Conservation (phyloP, 2,797 vertebrate species). For the Sebastes diploproa region DNA sequence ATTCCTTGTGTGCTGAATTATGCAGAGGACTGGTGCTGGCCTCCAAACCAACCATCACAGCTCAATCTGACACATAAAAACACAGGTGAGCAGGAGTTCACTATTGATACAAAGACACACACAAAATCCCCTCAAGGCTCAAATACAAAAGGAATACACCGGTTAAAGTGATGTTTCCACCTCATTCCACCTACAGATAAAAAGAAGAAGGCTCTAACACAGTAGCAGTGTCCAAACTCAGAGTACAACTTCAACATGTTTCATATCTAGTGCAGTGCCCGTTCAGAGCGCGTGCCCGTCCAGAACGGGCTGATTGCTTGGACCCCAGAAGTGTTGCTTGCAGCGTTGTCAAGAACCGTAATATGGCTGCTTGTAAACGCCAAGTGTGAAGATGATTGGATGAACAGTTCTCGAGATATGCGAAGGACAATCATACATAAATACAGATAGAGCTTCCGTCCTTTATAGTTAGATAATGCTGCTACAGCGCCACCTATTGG, state of each 20-base stretch:
- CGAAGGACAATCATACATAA: no score
- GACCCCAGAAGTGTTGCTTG: no score
- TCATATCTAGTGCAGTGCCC: no score
- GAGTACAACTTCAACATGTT: neutral
- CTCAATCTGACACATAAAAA: slow-evolving; percentile 49
- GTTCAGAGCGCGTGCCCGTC: no score
- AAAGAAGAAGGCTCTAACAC: neutral
- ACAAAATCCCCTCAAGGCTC: neutral
- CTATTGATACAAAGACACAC: neutral
- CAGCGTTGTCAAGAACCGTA: no score
- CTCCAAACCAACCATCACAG: slow-evolving; percentile 38
- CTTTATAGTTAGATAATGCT: no score
- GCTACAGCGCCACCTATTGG: no score
- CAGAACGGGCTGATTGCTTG: no score
- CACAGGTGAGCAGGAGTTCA: slow-evolving; percentile 10
- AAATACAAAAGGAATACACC: neutral
- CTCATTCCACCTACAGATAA: neutral
- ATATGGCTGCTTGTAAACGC: no score
- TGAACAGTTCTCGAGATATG: no score
- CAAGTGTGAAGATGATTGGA: no score
- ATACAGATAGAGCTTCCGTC: no score
- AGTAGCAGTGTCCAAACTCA: neutral
- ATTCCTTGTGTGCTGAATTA: slow-evolving; percentile 59
- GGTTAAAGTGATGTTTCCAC: neutral
- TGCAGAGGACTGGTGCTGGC: slow-evolving; percentile 41